Percentiles rank a stretch among this genome's conserved stretches.
phyloP scores from a whole-genome alignment of 2,888 invertebrate species.

The Drosophila meridiana region DNA sequence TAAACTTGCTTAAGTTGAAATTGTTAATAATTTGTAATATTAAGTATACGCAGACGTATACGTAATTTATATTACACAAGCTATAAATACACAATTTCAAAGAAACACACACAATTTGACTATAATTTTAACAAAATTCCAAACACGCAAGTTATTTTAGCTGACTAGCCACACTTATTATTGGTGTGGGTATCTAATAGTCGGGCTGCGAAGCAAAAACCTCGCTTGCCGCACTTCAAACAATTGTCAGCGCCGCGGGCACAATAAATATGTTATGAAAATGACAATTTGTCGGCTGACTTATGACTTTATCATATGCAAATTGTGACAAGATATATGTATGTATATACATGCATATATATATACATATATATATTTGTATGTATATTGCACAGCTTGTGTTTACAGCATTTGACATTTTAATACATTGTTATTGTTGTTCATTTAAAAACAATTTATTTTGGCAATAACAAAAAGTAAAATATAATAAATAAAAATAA shows the following conservation, averaged over 20 bases:
- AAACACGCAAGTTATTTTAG: not conserved
- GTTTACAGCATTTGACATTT: constrained; percentile 58
- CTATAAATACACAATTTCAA: not conserved
- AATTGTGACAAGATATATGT: constrained; percentile 63
- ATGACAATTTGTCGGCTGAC: constrained; percentile 69
- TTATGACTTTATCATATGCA: constrained; percentile 76
- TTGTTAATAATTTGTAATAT: not conserved
- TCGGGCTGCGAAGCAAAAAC: constrained; percentile 8
- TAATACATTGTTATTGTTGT: constrained; percentile 61
- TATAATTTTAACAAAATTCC: not conserved
- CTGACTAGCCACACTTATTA: not conserved
- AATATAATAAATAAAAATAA: constrained; percentile 7
- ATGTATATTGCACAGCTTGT: not conserved
- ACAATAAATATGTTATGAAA: constrained; percentile 67
- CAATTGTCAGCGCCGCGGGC: constrained; percentile 41
- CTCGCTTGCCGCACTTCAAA: constrained; percentile 2
- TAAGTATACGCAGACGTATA: not conserved
- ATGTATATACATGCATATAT: not conserved
- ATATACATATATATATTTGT: not conserved
- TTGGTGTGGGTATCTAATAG: constrained; percentile 26
- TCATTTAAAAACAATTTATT: constrained; percentile 60
- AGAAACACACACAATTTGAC: not conserved
- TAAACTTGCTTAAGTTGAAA: not conserved
- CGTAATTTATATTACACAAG: not conserved
- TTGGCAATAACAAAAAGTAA: constrained; percentile 19